These are phyloP conservation scores for Bryconaethiops microstoma DNA, from an alignment of 2,797 vertebrate species.

Conservation along the genomic window DNA sequence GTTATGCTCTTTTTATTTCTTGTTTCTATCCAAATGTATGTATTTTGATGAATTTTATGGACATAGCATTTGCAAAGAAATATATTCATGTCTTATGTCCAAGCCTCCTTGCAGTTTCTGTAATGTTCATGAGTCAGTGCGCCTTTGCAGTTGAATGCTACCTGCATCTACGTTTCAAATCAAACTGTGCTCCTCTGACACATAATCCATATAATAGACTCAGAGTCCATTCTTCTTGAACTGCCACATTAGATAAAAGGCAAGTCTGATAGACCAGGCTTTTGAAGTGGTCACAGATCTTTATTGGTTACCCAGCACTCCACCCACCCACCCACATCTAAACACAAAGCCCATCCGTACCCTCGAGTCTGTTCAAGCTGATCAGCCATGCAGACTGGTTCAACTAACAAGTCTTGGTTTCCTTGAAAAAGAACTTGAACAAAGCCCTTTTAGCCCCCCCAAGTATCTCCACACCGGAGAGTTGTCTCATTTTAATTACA, in stretches of 20 bases:
- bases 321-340: slow-evolving; percentile 27
- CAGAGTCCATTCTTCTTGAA: slow-evolving; percentile 49
- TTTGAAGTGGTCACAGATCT: slow-evolving; percentile 56
- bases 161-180: slow-evolving; percentile 42
- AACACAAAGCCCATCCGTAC: slow-evolving; percentile 50
- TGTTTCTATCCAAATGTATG: background rate
- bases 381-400: slow-evolving; percentile 63
- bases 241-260: slow-evolving; percentile 59
- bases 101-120: slow-evolving; percentile 17
- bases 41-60: background rate
- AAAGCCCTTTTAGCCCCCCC: slow-evolving; percentile 47
- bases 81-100: background rate
- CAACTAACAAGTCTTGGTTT: slow-evolving; percentile 60
- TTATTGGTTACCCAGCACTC: slow-evolving; percentile 47
- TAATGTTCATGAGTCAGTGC: slow-evolving; percentile 17
- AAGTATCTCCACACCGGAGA: slow-evolving; percentile 38
- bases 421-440: slow-evolving; percentile 54
- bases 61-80: slow-evolving; percentile 24
- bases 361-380: slow-evolving; percentile 57
- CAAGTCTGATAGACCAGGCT: slow-evolving; percentile 51
- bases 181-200: slow-evolving; percentile 52
- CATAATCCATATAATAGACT: slow-evolving; percentile 61
- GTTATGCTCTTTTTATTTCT: background rate
- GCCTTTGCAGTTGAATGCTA: slow-evolving; percentile 32
- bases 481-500: slow-evolving; percentile 63